Evolutionary conservation across 2,797 vertebrate species (phyloP), one percentile per base, ranked within the genome.

Genomic region (Percopsis omiscomaycus): DNA sequence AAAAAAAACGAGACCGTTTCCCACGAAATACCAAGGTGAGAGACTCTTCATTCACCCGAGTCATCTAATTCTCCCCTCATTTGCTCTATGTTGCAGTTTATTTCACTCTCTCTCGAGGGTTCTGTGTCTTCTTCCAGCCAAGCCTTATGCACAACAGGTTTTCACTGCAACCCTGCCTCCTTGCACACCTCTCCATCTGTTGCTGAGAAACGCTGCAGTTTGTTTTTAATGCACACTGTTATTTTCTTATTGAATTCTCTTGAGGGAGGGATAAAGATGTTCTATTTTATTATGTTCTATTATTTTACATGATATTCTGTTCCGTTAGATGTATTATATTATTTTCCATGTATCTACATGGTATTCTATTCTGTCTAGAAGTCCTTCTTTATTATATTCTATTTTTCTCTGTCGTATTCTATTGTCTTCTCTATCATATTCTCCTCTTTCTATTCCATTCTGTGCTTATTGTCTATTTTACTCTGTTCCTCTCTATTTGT

Each of bases 1-100:
- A 22, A 79, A 82, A 82, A 86, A 82, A 71, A 13, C 2, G 29
- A 74, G 61, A 77, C 68, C 68, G 55, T 79, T 84, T 86, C 75
- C 64, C 84, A 87, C 71, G 81, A 84, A 85, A 82, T 79, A 78
- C 3, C 50, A 65, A 74, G 67, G 83, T 11, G 77, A 76, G 75
- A 88, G 69, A 73, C 81, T 79, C 65, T 55, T 49, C 61, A 74
- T 83, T 81, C 81, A 80, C 58, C 75, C 70, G 59, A 72, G 75
- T 73, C 64, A 63, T 75, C 59, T 22, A 22, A 22, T 22, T 22
- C 22, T 22, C 22, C 22, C 22, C 22, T 22, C 22, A 22, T 74
- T 64, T 42, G 16, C 64, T 74, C 55, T 49, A 14, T 48, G 22
- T 22, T 22, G 22, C 28, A 27, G 11, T 42, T 11, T 49, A 15